Conservation (phyloP, 2,797 vertebrate genomes). For the Gastrophryne carolinensis region DNA sequence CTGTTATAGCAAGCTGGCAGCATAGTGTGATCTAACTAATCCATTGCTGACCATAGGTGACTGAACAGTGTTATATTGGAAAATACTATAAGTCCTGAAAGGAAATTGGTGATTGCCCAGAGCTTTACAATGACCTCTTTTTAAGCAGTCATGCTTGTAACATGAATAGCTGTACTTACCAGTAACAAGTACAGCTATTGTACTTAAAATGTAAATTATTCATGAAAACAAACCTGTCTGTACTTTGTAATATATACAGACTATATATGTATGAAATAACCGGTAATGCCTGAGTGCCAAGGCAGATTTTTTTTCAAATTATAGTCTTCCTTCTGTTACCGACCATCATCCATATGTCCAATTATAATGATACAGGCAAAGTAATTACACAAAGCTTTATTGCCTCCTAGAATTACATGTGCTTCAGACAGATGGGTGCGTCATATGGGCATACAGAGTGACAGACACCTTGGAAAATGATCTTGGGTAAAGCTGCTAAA, state of each 20-base stretch:
- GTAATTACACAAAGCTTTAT: slow-evolving; percentile 31
- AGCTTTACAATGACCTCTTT: too few species aligned
- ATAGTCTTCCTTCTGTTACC: slow-evolving; percentile 33
- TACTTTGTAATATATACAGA: not conserved
- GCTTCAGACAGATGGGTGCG: slow-evolving; percentile 27
- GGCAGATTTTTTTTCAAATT: slow-evolving; percentile 12
- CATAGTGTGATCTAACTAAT: too few species aligned
- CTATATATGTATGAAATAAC: slow-evolving; percentile 1
- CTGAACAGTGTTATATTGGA: too few species aligned
- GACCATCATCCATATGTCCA: slow-evolving; percentile 38
- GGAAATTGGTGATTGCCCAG: too few species aligned
- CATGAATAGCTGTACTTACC: too few species aligned
- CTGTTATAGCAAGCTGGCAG: too few species aligned
- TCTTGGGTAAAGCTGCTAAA: slow-evolving; percentile 14
- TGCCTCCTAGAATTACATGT: slow-evolving; percentile 15
- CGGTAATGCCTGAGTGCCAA: not conserved
- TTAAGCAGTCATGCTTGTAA: too few species aligned
- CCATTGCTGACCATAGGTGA: too few species aligned
- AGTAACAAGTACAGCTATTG: not conserved
- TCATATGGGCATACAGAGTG: slow-evolving; percentile 22
- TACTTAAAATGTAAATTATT: not conserved
- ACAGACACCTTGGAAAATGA: slow-evolving; percentile 33
- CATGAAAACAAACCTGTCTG: not conserved
- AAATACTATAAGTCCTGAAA: too few species aligned
- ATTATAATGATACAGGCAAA: slow-evolving; percentile 32